Conservation (phyloP, 2,797 vertebrate species). For the Philypnodon macrostomus region DNA sequence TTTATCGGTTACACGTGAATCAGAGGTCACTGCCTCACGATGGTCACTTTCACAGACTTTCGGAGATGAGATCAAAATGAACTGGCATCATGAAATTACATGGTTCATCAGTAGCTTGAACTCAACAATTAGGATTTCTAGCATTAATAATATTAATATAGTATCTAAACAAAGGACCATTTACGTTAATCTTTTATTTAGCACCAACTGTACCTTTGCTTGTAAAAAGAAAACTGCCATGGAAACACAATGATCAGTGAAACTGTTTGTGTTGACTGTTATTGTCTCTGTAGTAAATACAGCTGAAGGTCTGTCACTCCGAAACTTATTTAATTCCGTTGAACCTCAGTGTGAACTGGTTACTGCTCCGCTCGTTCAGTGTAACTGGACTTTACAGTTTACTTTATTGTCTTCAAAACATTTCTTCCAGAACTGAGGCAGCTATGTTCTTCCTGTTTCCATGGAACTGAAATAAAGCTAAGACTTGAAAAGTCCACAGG, state of each 20-base stretch:
- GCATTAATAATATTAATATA: conserved; percentile 1
- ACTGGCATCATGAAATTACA: conserved; percentile 13
- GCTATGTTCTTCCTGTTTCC: conserved; percentile 56
- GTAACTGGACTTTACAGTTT: conserved; percentile 10
- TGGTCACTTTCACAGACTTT: conserved; percentile 24
- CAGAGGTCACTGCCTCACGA: neutral
- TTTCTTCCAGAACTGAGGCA: conserved; percentile 59
- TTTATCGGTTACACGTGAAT: conserved; percentile 14
- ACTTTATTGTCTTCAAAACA: conserved; percentile 9
- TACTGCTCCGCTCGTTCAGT: conserved; percentile 8
- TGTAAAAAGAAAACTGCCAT: conserved; percentile 3
- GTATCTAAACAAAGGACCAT: neutral
- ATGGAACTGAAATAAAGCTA: conserved; percentile 68
- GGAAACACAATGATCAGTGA: neutral
- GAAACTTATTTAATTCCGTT: neutral
- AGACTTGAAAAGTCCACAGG: conserved; percentile 32
- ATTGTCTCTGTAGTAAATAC: neutral
- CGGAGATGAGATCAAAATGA: conserved; percentile 26
- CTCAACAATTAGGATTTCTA: neutral
- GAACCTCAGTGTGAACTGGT: conserved; percentile 45
- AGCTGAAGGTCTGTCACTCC: conserved; percentile 10
- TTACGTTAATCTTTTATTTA: conserved; percentile 10
- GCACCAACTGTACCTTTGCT: conserved; percentile 8
- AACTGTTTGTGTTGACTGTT: conserved; percentile 13
- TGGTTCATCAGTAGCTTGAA: conserved; percentile 2